Evolutionary conservation across 2,797 vertebrate species (phyloP).

Genomic region (Leptoclinus maculatus): DNA sequence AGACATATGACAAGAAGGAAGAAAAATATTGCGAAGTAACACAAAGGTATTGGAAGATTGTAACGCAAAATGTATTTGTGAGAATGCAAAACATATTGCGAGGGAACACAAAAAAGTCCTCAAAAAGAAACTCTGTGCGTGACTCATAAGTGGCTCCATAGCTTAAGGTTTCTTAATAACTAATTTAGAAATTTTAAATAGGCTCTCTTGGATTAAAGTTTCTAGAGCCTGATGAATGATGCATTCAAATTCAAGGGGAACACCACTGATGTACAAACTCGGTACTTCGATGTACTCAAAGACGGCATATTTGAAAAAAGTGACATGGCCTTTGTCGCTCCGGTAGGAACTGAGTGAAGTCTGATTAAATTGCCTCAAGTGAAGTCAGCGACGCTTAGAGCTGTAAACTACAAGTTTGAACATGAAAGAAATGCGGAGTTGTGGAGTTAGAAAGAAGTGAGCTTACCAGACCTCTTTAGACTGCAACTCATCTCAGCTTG

Average conservation of each 20-base stretch:
- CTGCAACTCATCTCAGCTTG: too few species aligned
- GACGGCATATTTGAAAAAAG: background rate
- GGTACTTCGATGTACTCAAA: too few species aligned
- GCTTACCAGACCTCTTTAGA: background rate
- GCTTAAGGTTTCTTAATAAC: background rate
- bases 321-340: constrained; percentile 2
- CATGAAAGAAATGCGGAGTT: background rate
- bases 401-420: background rate
- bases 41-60: background rate
- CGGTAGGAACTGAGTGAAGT: constrained; percentile 3
- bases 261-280: background rate
- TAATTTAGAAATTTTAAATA: background rate
- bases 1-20: background rate
- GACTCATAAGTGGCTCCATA: background rate
- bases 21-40: background rate
- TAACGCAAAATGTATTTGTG: background rate
- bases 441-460: constrained; percentile 15
- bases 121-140: background rate
- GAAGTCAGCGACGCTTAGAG: background rate
- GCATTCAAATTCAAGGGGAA: background rate
- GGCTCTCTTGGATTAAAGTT: background rate
- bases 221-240: background rate
- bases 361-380: constrained; percentile 6
- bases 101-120: background rate
- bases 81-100: background rate